Conservation (phyloP, 2,113 vertebrate genomes). For the Myanophis thanlyinensis region DNA sequence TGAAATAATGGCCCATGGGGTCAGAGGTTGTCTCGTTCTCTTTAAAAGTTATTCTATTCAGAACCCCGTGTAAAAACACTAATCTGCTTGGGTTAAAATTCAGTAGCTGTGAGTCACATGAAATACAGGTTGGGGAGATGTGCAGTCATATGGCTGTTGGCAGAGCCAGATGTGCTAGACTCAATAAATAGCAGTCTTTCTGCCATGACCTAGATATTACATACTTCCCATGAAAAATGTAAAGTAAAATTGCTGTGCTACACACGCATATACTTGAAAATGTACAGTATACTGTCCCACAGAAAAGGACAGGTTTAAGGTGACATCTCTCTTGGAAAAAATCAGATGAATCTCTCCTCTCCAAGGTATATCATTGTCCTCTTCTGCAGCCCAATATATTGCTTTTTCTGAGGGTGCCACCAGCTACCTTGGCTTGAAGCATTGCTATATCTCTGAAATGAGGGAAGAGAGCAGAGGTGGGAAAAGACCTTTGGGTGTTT, state of each 20-base stretch:
- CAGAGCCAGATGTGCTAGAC: background rate
- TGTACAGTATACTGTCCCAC: background rate
- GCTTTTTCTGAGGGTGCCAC: background rate
- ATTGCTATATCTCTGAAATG: background rate
- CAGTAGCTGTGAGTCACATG: background rate
- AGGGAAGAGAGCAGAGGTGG: too few species aligned
- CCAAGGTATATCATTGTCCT: background rate
- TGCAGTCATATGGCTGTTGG: background rate
- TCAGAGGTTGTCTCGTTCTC: background rate
- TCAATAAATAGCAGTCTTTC: background rate
- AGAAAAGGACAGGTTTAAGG: background rate
- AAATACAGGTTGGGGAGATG: background rate
- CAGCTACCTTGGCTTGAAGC: background rate
- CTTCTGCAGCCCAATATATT: background rate
- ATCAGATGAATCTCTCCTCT: background rate
- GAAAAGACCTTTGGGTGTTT: background rate
- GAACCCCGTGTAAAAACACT: background rate
- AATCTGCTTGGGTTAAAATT: background rate
- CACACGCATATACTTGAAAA: background rate
- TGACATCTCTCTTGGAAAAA: background rate
- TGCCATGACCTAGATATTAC: background rate
- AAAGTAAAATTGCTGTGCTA: background rate
- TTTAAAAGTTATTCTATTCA: background rate
- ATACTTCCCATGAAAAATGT: background rate
- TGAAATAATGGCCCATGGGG: too few species aligned